A percentile compares a stretch with the other conserved stretches of the same genome.
These are phyloP conservation scores for Semibalanus balanoides DNA, from an alignment of 1,140 invertebrate genomes.

Conservation along the genomic window DNA sequence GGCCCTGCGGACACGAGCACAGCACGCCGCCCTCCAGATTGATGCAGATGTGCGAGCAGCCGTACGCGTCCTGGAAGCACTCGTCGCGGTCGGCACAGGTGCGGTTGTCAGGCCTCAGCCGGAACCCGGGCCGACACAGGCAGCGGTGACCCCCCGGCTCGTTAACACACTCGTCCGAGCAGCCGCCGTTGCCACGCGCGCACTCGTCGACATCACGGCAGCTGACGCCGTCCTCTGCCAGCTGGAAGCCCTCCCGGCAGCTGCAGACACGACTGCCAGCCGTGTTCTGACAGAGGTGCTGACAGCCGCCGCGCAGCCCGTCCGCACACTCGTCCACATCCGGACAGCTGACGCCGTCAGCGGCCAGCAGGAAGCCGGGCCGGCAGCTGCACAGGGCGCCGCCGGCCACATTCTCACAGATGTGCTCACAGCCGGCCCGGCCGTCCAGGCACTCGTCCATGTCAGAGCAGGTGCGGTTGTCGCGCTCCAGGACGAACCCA, in stretches of 20 bases:
- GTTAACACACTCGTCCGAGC: slow-evolving; percentile 39
- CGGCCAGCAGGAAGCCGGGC: slow-evolving; percentile 22
- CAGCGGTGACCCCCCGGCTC: slow-evolving; percentile 24
- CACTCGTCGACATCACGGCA: slow-evolving; percentile 38
- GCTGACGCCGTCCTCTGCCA: slow-evolving; percentile 34
- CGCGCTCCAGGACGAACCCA: slow-evolving; percentile 29
- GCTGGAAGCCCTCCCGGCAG: slow-evolving; percentile 55
- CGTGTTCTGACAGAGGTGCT: slow-evolving; percentile 58
- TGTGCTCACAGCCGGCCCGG: slow-evolving; percentile 30
- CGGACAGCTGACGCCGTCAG: slow-evolving; percentile 37
- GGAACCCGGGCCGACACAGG: slow-evolving; percentile 29
- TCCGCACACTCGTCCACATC: slow-evolving; percentile 54
- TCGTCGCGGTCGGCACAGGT: slow-evolving; percentile 45
- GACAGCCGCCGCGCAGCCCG: slow-evolving; percentile 34
- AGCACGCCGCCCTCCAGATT: slow-evolving; percentile 38
- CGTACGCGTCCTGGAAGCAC: slow-evolving; percentile 36
- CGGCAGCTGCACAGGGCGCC: slow-evolving; percentile 18
- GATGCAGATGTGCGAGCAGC: slow-evolving; percentile 43
- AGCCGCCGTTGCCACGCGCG: slow-evolving; percentile 27
- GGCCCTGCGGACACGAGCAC: slow-evolving; percentile 36
- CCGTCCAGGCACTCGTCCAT: slow-evolving; percentile 23
- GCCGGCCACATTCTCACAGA: slow-evolving; percentile 21
- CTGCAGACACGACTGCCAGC: slow-evolving; percentile 63
- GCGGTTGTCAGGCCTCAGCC: slow-evolving; percentile 31
- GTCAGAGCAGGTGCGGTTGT: slow-evolving; percentile 30